These are phyloP conservation scores for Diadema setosum DNA, from an alignment of 35 echinoderm and acorn worm genomes.

Conservation along the genomic window DNA sequence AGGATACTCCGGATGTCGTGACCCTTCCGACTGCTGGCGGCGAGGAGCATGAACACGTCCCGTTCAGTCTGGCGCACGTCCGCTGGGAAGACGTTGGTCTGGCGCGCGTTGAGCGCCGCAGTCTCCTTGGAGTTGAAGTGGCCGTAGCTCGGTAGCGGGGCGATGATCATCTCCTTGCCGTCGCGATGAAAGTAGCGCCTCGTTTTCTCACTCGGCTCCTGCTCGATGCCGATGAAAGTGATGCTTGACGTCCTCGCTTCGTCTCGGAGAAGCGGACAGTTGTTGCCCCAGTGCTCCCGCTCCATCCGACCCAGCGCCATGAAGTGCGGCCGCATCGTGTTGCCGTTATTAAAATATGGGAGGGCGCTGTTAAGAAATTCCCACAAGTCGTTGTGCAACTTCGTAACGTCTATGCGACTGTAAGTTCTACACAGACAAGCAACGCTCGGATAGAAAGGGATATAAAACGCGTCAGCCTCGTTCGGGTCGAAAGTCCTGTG, in stretches of 20 bases:
- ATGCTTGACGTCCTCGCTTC: conserved; percentile 23
- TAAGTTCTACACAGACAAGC: conserved; percentile 53
- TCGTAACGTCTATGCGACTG: background rate
- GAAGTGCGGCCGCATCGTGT: conserved; percentile 29
- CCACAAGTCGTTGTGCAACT: conserved; percentile 55
- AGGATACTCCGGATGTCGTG: conserved; percentile 58
- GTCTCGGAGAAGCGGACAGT: conserved; percentile 45
- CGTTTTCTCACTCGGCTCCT: conserved; percentile 42
- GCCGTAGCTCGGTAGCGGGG: conserved; percentile 66
- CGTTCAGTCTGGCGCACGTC: conserved; percentile 25
- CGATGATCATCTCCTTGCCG: conserved; percentile 37
- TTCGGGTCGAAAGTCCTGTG: conserved; percentile 38
- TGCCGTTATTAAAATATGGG: conserved; percentile 48
- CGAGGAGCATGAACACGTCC: conserved; percentile 48
- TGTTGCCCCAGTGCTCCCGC: conserved; percentile 54
- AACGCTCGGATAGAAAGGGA: conserved; percentile 54
- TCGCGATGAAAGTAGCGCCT: conserved; percentile 48
- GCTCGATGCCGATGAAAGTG: conserved; percentile 54
- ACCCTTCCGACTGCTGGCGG: conserved; percentile 43
- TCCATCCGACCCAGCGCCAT: conserved; percentile 62
- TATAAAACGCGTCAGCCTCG: conserved; percentile 60
- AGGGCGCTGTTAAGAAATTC: background rate
- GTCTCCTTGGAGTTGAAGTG: conserved; percentile 58
- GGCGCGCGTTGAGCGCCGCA: background rate
- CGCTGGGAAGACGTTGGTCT: background rate